A percentile compares a stretch with the other conserved stretches of the same genome.
Evolutionary conservation across 2,888 invertebrate genomes (phyloP).

Genomic region (Phaedon cochleariae): DNA sequence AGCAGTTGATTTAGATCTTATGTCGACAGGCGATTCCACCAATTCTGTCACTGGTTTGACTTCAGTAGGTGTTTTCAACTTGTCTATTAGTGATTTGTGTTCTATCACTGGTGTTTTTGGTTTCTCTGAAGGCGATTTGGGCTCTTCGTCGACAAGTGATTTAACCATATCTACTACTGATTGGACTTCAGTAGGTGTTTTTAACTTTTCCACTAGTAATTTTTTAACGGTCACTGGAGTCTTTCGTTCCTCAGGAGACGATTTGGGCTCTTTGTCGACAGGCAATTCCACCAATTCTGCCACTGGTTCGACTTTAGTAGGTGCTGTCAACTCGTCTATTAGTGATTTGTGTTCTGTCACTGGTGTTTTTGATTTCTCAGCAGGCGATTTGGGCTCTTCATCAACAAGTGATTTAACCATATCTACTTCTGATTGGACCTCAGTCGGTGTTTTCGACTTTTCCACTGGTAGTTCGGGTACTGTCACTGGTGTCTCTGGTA

Average conservation of each 20-base stretch:
- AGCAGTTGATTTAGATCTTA: not conserved
- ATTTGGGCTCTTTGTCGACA: not conserved
- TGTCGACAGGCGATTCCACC: not conserved
- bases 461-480: not conserved
- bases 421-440: no score
- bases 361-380: no score
- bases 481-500: no score
- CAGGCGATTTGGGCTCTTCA: no score
- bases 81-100: not conserved
- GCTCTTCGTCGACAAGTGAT: not conserved
- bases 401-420: no score
- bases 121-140: not conserved
- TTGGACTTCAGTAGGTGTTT: not conserved
- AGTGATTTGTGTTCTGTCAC: no score
- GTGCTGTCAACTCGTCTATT: no score
- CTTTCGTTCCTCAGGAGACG: not conserved
- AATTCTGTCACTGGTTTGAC: not conserved
- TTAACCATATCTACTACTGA: not conserved
- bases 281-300: not conserved
- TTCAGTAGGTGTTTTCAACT: not conserved
- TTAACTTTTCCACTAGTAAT: not conserved
- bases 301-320: no score
- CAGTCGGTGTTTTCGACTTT: not conserved
- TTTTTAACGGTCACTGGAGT: not conserved
- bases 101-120: not conserved